A percentile compares a stretch with the other conserved stretches of the same genome.
Conservation (phyloP, 2,888 invertebrate species). For the Rhimphoctona megacephalus region DNA sequence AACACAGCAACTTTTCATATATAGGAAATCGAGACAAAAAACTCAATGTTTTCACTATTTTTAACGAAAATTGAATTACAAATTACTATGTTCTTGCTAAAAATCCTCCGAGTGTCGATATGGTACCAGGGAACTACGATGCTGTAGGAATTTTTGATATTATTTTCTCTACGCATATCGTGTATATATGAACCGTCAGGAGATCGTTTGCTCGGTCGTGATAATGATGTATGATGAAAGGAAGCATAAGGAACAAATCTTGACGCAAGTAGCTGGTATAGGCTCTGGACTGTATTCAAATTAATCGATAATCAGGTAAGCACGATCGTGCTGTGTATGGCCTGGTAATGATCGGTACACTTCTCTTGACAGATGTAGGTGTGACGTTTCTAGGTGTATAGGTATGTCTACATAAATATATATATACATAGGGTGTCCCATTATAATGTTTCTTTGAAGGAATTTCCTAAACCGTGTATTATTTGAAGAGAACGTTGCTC, state of each 20-base stretch:
- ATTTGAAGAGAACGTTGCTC: not conserved
- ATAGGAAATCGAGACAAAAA: too few species aligned
- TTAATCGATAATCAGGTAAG: slow-evolving; percentile 55
- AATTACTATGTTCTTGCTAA: too few species aligned
- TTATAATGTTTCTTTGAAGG: not conserved
- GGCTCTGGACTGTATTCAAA: slow-evolving; percentile 44
- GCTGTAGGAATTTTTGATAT: not conserved
- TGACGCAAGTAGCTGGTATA: slow-evolving; percentile 26
- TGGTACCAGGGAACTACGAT: too few species aligned
- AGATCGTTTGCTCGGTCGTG: slow-evolving; percentile 15
- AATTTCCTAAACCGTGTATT: not conserved
- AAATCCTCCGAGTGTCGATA: too few species aligned
- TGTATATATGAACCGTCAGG: not conserved
- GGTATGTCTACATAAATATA: not conserved
- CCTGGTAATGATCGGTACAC: slow-evolving; percentile 28
- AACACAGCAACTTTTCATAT: too few species aligned
- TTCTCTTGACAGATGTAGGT: slow-evolving; percentile 3
- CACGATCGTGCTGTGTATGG: slow-evolving; percentile 17
- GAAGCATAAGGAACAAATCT: slow-evolving; percentile 17
- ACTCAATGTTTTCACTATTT: too few species aligned
- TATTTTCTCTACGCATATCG: not conserved
- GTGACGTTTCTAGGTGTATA: not conserved
- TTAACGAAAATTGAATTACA: too few species aligned
- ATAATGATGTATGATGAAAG: slow-evolving; percentile 4
- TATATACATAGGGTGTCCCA: not conserved